Percentiles rank a stretch among this genome's conserved stretches.
These are phyloP conservation scores for Paramuricea clavata DNA, from an alignment of 92 coral and sea anemone species.

Conservation along the genomic window DNA sequence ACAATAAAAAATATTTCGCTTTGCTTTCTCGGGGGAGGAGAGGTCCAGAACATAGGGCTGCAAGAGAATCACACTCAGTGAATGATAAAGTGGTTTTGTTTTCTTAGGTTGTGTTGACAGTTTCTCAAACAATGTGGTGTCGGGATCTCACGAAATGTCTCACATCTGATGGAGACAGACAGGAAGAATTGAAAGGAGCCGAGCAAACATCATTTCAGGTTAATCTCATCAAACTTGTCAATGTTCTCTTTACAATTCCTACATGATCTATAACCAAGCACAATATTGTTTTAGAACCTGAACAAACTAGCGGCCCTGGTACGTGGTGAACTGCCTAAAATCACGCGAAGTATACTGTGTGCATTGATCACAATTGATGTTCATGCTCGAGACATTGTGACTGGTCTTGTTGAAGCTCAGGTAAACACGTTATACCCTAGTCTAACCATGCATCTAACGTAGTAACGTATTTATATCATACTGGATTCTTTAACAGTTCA, in stretches of 20 bases:
- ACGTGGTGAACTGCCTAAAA: constrained; percentile 97
- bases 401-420: constrained; percentile 89
- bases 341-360: constrained; percentile 93
- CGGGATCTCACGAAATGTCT: constrained; percentile 90
- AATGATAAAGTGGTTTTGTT: neutral
- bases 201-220: constrained; percentile 86
- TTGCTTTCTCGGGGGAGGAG: too few species aligned
- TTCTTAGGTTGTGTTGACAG: constrained; percentile 80
- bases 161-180: constrained; percentile 85
- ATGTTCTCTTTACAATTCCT: neutral
- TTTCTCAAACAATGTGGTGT: constrained; percentile 99
- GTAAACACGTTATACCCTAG: constrained; percentile 49
- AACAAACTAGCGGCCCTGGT: constrained; percentile 97
- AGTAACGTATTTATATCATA: too few species aligned
- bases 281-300: constrained; percentile 72
- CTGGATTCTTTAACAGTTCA: too few species aligned
- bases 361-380: constrained; percentile 98
- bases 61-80: too few species aligned
- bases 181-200: constrained; percentile 82
- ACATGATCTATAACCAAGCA: too few species aligned
- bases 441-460: too few species aligned
- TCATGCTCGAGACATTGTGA: constrained; percentile 96
- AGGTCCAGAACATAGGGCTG: too few species aligned
- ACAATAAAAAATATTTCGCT: too few species aligned
- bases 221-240: neutral